A percentile compares a stretch with the other conserved stretches of the same genome.
Evolutionary conservation across 2,888 invertebrate species (phyloP).

Genomic region (Phragmatobia fuliginosa): DNA sequence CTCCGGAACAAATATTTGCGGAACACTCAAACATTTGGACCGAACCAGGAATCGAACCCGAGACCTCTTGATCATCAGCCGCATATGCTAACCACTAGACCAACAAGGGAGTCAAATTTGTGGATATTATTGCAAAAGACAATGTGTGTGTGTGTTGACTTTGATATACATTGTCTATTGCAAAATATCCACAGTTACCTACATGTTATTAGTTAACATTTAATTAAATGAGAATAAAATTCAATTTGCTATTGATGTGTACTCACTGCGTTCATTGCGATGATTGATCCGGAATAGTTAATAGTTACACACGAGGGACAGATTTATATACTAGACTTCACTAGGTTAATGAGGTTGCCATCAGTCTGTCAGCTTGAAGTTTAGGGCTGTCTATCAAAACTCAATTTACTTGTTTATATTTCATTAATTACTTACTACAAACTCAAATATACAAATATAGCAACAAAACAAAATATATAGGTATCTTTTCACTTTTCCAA

Average conservation of each 20-base stretch:
- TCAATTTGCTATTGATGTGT: background rate
- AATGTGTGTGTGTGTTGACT: too few relatives aligned
- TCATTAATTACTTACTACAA: background rate
- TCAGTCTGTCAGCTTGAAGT: background rate
- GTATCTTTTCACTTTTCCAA: too few relatives aligned
- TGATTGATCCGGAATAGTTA: background rate
- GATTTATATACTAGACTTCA: constrained; percentile 14
- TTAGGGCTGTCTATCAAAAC: background rate
- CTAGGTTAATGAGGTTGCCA: constrained; percentile 1
- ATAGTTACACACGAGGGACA: background rate
- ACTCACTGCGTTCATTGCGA: constrained; percentile 20
- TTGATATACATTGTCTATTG: background rate
- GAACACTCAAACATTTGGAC: too few relatives aligned
- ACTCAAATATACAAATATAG: too few relatives aligned
- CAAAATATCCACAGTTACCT: too few relatives aligned
- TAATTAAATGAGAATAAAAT: background rate
- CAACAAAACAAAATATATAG: too few relatives aligned
- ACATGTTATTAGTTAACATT: background rate
- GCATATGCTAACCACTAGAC: too few relatives aligned
- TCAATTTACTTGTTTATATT: background rate
- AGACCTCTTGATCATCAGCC: too few relatives aligned
- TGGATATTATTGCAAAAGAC: too few relatives aligned
- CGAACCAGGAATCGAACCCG: too few relatives aligned
- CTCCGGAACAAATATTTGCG: too few relatives aligned
- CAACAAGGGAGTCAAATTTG: too few relatives aligned